Evolutionary conservation across 2,888 invertebrate genomes (phyloP), one percentile per base, ranked within the genome.

Genomic region (Microplitis deprimator): DNA sequence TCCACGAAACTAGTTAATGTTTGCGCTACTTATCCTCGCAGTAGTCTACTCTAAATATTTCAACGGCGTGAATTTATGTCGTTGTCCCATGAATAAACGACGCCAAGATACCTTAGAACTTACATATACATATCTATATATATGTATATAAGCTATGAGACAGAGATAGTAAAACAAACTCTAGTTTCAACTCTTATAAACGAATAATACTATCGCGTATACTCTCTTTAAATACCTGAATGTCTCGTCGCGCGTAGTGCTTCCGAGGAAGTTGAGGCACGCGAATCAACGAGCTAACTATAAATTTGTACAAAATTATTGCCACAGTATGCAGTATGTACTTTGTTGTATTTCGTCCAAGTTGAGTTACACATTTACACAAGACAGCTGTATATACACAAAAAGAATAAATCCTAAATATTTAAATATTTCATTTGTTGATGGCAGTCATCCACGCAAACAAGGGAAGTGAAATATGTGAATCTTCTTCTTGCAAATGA

Each of bases 31-130:
- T 83, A 85, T 84, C 84, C 81, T 83, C 78, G 78, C 80, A 80
- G 79, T 84, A 50, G 50, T 50, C 86, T 86, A 85, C 85, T 86
- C 86, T 83, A 84, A 86, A 86, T 86, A 86, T 85, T 85, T 86
- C 84, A 81, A 81, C 79, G 82, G 82, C 84, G 79, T 84, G 82
- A 85, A 86, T 85, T 85, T 85, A 85, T 83, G 83, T 83, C 82
- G 81, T 80, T 13, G 81, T 78, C 75, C 20, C 65, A 20, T 64
- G 62, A 17, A 38, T 61, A 73, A 41, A 73, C 3, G 68, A 68
- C 67, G 29, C 61, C 50, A 69, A 60, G 8, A 50, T 50, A 50
- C 50, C 64, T 41, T 50, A 50, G 13, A 50, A 50, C 50, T 50
- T 13, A 50, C 13, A 50, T 13, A 8, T 13, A 50, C 13, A 13